These are phyloP conservation scores for Sturnira hondurensis DNA, from an alignment of 2,113 vertebrate genomes.

Conservation along the genomic window DNA sequence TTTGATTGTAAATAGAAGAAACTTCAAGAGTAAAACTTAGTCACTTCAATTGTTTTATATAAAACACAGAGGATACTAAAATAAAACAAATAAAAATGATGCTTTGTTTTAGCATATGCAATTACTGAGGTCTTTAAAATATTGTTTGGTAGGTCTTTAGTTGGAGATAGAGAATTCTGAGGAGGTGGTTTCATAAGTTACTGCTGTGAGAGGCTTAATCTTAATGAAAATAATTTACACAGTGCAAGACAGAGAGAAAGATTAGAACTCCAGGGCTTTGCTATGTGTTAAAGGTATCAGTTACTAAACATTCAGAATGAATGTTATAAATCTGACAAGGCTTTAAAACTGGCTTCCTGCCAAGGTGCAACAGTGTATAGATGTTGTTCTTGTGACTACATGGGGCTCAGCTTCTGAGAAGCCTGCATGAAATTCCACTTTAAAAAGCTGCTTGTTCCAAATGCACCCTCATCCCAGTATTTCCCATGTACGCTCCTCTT, in stretches of 20 bases:
- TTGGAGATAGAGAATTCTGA: neutral
- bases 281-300: neutral
- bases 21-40: neutral
- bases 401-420: neutral
- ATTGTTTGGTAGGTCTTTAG: neutral
- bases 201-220: neutral
- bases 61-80: neutral
- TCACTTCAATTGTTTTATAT: neutral
- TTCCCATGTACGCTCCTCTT: fast-evolving
- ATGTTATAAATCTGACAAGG: neutral
- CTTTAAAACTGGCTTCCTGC: neutral
- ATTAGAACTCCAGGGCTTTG: neutral
- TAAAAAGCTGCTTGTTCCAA: neutral
- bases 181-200: neutral
- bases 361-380: neutral
- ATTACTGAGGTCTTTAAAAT: neutral
- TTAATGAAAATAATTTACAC: slow-evolving; percentile 13
- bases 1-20: neutral
- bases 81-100: neutral
- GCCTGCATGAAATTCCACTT: neutral
- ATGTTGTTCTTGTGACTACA: neutral
- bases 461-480: neutral
- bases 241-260: neutral
- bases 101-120: neutral
- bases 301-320: neutral